Evolutionary conservation across 2,113 vertebrate species (phyloP).

Genomic region (Coryphaenoides rupestris): DNA sequence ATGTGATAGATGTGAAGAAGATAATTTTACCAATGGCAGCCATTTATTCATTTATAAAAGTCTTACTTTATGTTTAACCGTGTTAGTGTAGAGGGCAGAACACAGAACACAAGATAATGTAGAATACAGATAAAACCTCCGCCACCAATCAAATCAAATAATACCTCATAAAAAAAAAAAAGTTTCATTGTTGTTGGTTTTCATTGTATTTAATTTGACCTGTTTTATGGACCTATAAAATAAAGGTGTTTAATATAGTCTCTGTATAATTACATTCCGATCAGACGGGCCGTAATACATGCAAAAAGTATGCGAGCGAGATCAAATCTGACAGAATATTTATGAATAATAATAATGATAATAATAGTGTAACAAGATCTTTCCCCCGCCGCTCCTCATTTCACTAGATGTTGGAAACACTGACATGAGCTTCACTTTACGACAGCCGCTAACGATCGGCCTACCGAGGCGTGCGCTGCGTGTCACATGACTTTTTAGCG

Average conservation of each 20-base stretch:
- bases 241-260: background rate
- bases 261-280: background rate
- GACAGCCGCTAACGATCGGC: conserved; percentile 46
- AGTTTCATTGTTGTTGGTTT: too few relatives aligned
- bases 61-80: too few relatives aligned
- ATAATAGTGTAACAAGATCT: conserved; percentile 17
- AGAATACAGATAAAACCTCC: background rate
- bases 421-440: conserved; percentile 53
- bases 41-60: too few relatives aligned
- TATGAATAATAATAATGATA: conserved; percentile 24
- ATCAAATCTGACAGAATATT: conserved; percentile 21
- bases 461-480: conserved; percentile 39
- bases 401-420: conserved; percentile 49
- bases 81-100: too few relatives aligned
- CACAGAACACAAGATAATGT: background rate
- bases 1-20: too few relatives aligned
- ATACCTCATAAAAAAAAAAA: background rate
- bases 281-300: background rate
- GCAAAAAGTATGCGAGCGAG: too few relatives aligned
- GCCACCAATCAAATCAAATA: background rate
- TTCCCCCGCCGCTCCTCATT: conserved; percentile 15
- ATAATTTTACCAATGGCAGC: too few relatives aligned
- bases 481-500: conserved; percentile 39
- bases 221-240: background rate
- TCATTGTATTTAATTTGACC: background rate